Evolutionary conservation across 2,888 invertebrate genomes (phyloP).

Genomic region (Vanessa cardui): DNA sequence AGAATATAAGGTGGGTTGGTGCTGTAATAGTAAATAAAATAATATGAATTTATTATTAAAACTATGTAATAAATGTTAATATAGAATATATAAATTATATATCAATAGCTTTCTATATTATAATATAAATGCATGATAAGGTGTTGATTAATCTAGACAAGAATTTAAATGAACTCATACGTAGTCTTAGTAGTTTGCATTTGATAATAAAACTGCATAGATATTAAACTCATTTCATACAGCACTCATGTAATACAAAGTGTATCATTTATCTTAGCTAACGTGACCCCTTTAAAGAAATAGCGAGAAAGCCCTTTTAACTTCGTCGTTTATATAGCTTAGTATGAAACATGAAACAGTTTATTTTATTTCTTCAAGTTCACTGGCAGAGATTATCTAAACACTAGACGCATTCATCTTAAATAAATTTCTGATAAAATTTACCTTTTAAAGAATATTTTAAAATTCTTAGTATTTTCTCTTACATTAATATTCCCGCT

Average conservation of each 20-base stretch:
- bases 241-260: constrained; percentile 15
- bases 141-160: too few relatives aligned
- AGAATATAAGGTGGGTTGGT: too few relatives aligned
- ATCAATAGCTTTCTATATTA: too few relatives aligned
- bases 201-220: background rate
- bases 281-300: constrained; percentile 32
- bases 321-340: constrained; percentile 32
- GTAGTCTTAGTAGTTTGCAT: background rate
- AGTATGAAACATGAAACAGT: constrained; percentile 19
- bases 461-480: too few relatives aligned
- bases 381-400: constrained; percentile 7
- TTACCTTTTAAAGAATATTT: background rate
- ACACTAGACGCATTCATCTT: background rate
- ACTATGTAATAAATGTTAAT: too few relatives aligned
- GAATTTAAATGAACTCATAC: too few relatives aligned
- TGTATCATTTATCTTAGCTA: constrained; percentile 32
- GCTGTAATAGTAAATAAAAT: too few relatives aligned
- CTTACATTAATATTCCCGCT: too few relatives aligned
- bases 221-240: background rate
- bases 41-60: too few relatives aligned
- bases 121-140: too few relatives aligned
- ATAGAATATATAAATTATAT: too few relatives aligned
- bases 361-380: constrained; percentile 22
- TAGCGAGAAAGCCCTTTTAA: constrained; percentile 25
- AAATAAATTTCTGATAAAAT: background rate